Evolutionary conservation across 2,797 vertebrate species (phyloP).

Genomic region (Paratrypauchen microcephalus): DNA sequence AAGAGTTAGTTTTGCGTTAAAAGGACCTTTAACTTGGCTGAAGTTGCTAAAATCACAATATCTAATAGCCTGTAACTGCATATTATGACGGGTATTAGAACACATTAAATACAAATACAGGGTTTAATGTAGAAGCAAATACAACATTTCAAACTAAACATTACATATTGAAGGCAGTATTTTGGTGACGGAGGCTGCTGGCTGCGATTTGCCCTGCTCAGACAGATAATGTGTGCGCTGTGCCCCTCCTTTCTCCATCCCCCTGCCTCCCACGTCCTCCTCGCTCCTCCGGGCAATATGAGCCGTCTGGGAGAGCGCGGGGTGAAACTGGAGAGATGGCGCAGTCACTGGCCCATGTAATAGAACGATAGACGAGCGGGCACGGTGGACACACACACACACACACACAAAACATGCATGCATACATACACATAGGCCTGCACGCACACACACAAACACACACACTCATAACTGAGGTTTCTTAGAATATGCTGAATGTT

Average conservation of each 20-base stretch:
- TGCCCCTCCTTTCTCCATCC: slow-evolving; percentile 25
- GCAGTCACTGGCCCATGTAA: slow-evolving; percentile 76
- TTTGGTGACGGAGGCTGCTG: slow-evolving; percentile 41
- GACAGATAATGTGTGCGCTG: slow-evolving; percentile 63
- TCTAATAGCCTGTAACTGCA: neutral
- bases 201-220: slow-evolving; percentile 50
- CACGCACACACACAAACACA: neutral
- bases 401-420: slow-evolving; percentile 27
- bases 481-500: slow-evolving; percentile 37
- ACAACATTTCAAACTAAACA: slow-evolving; percentile 10
- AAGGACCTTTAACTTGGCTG: neutral
- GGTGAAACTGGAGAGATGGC: slow-evolving; percentile 72
- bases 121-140: neutral
- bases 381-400: slow-evolving; percentile 30
- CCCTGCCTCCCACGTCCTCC: slow-evolving; percentile 60
- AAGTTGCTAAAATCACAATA: neutral
- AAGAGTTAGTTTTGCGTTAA: too few relatives aligned
- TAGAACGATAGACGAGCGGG: slow-evolving; percentile 70
- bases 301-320: slow-evolving; percentile 73
- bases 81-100: neutral
- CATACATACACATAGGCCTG: slow-evolving; percentile 13
- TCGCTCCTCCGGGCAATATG: slow-evolving; percentile 68
- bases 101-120: neutral
- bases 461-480: slow-evolving; percentile 24
- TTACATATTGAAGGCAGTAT: slow-evolving; percentile 44